Base-by-base conservation (phyloP, 1,140 invertebrate genomes). In the Harlomillsia oculata region DNA sequence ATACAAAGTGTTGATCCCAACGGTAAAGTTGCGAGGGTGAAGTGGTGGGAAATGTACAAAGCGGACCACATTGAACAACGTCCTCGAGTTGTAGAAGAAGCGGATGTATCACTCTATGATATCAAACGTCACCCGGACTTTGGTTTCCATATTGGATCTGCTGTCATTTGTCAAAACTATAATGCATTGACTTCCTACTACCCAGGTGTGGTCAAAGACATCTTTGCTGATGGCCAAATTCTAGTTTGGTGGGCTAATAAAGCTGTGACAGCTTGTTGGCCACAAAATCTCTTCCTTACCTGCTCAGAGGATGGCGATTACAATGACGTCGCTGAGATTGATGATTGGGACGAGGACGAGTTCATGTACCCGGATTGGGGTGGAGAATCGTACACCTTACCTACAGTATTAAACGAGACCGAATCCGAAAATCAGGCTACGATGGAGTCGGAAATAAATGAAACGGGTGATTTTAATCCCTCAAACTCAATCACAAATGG, bases 61-160 rank as follows among this genome's bases (percentile, higher is more conserved):
- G 77, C 76, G 54, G 74, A 71, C 66, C n/a, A n/a, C n/a, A 75
- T 75, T 65, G 71, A 76, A 58, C 77, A 78, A 54, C 68, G 85
- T 45, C 89, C 89, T 6, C 76, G 78, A 55, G 78, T 82, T 65
- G 66, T 87, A 21, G 74, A 80, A 57, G 79, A 82, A 64, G 80
- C 80, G 53, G 91, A 97, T 74, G 80, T 92, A 53, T 93, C 89
- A 72, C 91, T 96, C 4, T 97, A 96, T 69, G 93, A 97, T 72
- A 75, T 96, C 28, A 91, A 90, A 68, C 91, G 95, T 73, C 92
- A 96, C 76, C 83, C 89, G 2, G 90, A 94, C 69, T 95, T 89
- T 73, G 85, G 89, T 63, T 96, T 90, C 71, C 78, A 89, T 60
- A 89, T 90, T 9, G 89, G 89, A 23, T 89, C 86, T 18, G 82